Evolutionary conservation across 2,888 invertebrate genomes (phyloP).

Genomic region (Clitarchus hookeri): DNA sequence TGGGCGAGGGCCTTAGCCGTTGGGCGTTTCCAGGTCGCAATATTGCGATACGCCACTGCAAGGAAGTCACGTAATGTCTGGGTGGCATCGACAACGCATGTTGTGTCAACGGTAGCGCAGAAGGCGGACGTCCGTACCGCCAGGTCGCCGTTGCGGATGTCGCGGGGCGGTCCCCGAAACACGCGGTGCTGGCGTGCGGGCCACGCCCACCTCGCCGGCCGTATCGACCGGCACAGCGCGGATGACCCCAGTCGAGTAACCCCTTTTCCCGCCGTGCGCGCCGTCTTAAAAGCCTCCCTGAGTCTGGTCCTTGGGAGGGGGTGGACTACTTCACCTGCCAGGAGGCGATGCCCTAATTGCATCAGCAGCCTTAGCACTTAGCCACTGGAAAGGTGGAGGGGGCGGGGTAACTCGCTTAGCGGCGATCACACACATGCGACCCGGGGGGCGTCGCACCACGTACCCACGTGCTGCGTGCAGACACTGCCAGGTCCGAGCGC

Average conservation of each 20-base stretch:
- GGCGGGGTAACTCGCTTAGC: neutral
- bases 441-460: neutral
- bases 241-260: constrained; percentile 33
- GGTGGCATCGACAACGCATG: no score
- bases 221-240: neutral
- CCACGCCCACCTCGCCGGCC: no score
- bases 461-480: no score
- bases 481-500: no score
- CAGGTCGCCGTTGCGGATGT: no score
- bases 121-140: no score
- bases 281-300: constrained; percentile 32
- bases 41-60: no score
- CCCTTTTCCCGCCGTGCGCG: constrained; percentile 32
- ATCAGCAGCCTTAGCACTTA: constrained; percentile 32
- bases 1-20: no score
- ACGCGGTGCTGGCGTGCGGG: neutral
- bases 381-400: neutral
- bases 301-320: constrained; percentile 15
- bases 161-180: neutral
- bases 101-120: no score
- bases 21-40: no score
- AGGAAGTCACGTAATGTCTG: no score
- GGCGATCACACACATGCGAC: neutral
- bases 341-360: constrained; percentile 17
- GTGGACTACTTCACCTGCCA: constrained; percentile 34